Evolutionary conservation across 1,140 invertebrate species (phyloP).

Genomic region (Eupristina koningsbergeri): DNA sequence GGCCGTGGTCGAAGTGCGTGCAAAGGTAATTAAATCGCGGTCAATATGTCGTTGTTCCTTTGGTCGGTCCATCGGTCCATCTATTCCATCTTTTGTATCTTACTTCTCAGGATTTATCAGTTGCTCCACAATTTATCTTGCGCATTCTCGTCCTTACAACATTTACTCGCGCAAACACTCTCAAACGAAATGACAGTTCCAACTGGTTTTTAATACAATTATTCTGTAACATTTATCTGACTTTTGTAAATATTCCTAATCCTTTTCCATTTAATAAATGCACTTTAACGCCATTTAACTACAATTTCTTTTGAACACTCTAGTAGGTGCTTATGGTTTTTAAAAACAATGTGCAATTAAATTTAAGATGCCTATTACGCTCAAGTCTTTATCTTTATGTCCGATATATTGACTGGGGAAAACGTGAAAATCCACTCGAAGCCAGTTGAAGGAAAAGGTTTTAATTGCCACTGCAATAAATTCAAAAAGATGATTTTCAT

Average conservation of each 20-base stretch:
- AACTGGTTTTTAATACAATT: too few relatives aligned
- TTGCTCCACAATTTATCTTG: too few relatives aligned
- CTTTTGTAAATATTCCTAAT: not conserved
- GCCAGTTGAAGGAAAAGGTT: not conserved
- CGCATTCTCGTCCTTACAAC: not conserved
- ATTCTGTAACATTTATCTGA: not conserved
- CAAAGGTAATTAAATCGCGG: slow-evolving; percentile 64
- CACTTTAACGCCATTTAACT: too few relatives aligned
- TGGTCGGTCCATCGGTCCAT: too few relatives aligned
- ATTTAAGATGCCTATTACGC: not conserved
- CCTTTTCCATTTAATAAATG: not conserved
- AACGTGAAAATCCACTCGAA: not conserved
- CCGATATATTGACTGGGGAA: not conserved
- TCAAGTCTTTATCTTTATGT: not conserved
- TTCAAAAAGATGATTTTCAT: not conserved
- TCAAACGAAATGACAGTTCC: not conserved
- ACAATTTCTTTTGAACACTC: too few relatives aligned
- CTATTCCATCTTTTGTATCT: not conserved
- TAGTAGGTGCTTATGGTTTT: not conserved
- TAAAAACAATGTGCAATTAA: not conserved
- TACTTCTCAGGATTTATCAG: too few relatives aligned
- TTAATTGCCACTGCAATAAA: not conserved
- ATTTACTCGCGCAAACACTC: slow-evolving; percentile 27
- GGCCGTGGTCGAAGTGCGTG: slow-evolving; percentile 65
- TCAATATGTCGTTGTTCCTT: slow-evolving; percentile 52